Conservation (phyloP, 1,140 invertebrate genomes). For the Drosophila arawakana region DNA sequence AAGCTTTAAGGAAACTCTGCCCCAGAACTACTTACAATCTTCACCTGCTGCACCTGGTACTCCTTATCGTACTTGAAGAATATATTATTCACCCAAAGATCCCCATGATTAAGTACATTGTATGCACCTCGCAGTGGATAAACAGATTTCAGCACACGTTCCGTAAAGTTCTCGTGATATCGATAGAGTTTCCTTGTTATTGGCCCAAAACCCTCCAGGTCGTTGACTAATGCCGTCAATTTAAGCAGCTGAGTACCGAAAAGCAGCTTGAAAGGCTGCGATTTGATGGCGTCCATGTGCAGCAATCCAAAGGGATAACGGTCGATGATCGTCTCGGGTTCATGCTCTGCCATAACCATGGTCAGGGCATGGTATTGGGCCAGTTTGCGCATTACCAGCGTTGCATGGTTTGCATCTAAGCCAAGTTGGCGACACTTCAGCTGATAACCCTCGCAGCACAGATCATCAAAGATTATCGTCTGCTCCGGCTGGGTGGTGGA, state of each 20-base stretch:
- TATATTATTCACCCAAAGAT: constrained; percentile 89
- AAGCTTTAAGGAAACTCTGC: constrained; percentile 3
- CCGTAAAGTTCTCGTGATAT: constrained; percentile 70
- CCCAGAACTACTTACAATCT: constrained; percentile 76
- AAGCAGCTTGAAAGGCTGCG: constrained; percentile 70
- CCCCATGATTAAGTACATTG: constrained; percentile 88
- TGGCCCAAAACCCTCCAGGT: constrained; percentile 84
- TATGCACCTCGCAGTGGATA: constrained; percentile 57
- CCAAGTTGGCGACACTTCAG: constrained; percentile 76
- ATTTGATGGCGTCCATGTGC: constrained; percentile 76
- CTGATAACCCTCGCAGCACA: constrained; percentile 64
- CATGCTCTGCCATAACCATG: constrained; percentile 68
- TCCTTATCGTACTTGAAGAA: constrained; percentile 85
- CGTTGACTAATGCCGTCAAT: constrained; percentile 73
- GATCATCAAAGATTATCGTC: constrained; percentile 77
- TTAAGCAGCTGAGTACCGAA: constrained; percentile 71
- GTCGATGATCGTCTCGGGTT: constrained; percentile 65
- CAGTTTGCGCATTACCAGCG: constrained; percentile 68
- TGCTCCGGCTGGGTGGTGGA: constrained; percentile 72
- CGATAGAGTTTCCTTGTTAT: constrained; percentile 76
- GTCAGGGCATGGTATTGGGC: constrained; percentile 78
- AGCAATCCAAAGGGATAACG: constrained; percentile 74
- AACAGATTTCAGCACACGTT: constrained; percentile 66
- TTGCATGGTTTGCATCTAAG: constrained; percentile 59
- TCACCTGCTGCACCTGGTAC: constrained; percentile 75